A percentile compares a stretch with the other conserved stretches of the same genome.
Conservation (phyloP, 2,888 invertebrate species). For the Conchocele bisecta region DNA sequence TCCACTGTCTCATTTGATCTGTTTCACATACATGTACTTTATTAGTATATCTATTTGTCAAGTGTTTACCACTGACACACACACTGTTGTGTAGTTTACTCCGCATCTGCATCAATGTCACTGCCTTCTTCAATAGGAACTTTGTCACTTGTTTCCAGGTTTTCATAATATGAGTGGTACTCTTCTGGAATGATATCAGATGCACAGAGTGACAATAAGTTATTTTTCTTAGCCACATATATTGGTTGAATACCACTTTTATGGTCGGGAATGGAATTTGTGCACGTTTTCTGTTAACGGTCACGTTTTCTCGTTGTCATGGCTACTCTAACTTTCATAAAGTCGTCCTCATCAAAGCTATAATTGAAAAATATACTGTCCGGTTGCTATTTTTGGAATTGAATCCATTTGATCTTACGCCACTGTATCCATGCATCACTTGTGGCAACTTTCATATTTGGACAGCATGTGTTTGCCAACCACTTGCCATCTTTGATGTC, state of each 20-base stretch:
- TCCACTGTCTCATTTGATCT: no score
- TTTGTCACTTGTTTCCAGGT: no score
- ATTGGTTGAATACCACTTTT: not conserved
- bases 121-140: no score
- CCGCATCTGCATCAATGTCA: no score
- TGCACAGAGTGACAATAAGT: conserved; percentile 1
- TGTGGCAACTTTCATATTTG: not conserved
- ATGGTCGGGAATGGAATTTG: not conserved
- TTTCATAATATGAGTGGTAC: no score
- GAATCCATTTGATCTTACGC: no score
- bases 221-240: conserved; percentile 1
- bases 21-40: no score
- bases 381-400: not conserved
- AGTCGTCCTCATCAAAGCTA: not conserved
- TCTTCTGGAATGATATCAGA: not conserved
- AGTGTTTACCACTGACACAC: no score
- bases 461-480: not conserved
- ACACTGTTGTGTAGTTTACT: no score
- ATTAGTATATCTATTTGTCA: no score
- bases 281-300: no score
- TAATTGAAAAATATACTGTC: no score
- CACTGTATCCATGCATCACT: not conserved
- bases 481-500: not conserved
- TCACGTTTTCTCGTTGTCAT: not conserved
- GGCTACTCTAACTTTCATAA: conserved; percentile 1